Base-by-base conservation (phyloP, 1,140 invertebrate genomes). In the Idris sp. region DNA sequence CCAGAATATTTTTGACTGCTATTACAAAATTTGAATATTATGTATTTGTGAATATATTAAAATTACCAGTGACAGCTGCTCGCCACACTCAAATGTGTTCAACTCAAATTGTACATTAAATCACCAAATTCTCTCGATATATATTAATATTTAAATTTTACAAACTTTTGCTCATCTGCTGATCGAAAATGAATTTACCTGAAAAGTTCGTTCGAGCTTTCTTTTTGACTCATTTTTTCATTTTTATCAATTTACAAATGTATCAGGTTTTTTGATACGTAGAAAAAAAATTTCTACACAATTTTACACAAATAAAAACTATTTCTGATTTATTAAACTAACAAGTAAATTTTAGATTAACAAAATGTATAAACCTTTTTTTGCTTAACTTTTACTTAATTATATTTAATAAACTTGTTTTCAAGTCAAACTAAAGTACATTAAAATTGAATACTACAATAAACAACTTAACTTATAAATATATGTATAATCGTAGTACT, bases 31-130 rank as follows among this genome's bases (percentile, higher is more conserved):
- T 41, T 33, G 8, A 33, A 10, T 11, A 10, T 11, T 33, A 10
- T 10, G 30, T n/a, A n/a, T n/a, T n/a, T 10, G 28, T 30, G 28
- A 9, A 30, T 8, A 30, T 3, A 2, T 4, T 81, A 79, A 81
- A 84, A 85, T 85, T 82, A 79, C 79, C 80, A 78, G 59, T 81
- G 76, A 76, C 44, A 19, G 68, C 80, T 84, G 76, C 77, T 73
- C 81, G 81, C 83, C 84, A 87, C 82, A 82, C 81, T 84, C 83
- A 82, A 86, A 84, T 86, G 86, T 86, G 86, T 87, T 86, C 85
- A 86, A 84, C 80, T n/a, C n/a, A 84, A 79, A 81, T 79, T 79
- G 61, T 78, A 79, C 64, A 72, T 35, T 33, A 44, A 68, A 72
- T 64, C 73, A 38, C 38, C 22, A 64, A 74, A 71, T 54, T n/a